Evolutionary conservation across 2,888 invertebrate genomes (phyloP), one percentile per base, ranked within the genome.

Genomic region (Sarcophaga rosellei): DNA sequence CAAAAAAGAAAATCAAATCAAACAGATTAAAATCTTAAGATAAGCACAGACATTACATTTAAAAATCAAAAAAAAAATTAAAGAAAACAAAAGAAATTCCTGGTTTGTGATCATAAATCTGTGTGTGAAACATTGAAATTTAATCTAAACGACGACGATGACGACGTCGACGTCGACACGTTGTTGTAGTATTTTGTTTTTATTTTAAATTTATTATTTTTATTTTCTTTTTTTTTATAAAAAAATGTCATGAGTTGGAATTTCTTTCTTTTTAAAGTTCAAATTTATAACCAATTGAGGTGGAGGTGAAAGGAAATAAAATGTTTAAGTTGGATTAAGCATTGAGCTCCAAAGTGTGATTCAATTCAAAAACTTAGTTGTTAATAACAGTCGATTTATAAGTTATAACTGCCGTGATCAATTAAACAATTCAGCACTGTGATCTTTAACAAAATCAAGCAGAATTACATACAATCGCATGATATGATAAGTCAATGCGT

Each of bases 91-190:
- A 68, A 77, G 44, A 81, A 81, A 73, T 62, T 63, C 65, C 68
- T 66, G 25, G 53, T 57, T 61, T 69, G 20, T 66, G 81, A 74
- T 77, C 86, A 86, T 86, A 86, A 86, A 86, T 86, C 81, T 86
- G 84, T 68, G 81, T 70, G 81, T 70, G 77, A 80, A 84, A 83
- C 76, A 81, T 78, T 74, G 81, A 86, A 78, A 78, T 81, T 80
- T 86, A 81, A 86, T 86, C 81, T 84, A 86, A 81, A 84, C 62
- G 77, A 86, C 81, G 76, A 77, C 53, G 45, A 61, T 73, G 68
- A 80, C 45, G 73, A 80, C 77, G 53, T 83, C 62, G 65, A 25
- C 44, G 63, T 68, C 73, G 73, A 35, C 35, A 35, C 70, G 62
- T 70, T 72, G 66, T 68, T 80, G 17, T 21, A 59, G 17, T 66